Evolutionary conservation across 2,888 invertebrate species (phyloP), one percentile per base, ranked within the genome.

Genomic region (Diaprepes abbreviatus): DNA sequence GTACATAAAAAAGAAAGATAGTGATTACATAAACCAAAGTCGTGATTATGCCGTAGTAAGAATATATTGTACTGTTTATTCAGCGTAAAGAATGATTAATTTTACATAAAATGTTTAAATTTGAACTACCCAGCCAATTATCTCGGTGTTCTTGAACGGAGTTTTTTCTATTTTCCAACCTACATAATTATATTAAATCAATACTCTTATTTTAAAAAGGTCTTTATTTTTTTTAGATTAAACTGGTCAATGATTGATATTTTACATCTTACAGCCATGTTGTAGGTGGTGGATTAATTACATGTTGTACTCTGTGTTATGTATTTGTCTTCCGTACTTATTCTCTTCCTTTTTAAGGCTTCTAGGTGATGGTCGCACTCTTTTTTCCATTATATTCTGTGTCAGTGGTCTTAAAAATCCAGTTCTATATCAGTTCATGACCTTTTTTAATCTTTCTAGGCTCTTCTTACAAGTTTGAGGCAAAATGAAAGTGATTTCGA

Each of bases 401-500:
- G 48, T 45, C 5, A 45, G 12, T 43, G 40, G 43, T 14, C 17
- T 28, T 43, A 28, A n/a, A 24, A 38, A 10, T 14, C 31, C 1
- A n/a, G 14, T 38, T n/a, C 38, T 57, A 3, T 3, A 21, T 7
- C 16, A 55, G 19, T 24, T 38, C 2, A 17, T 57, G 14, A 9
- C n/a, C 28, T 5, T 45, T 38, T 16, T 19, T n/a, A 40, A 40
- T 60, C 14, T 73, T 83, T 84, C 57, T 87, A 94, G 92, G 89
- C 92, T 59, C 88, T 96, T 76, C 88, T 93, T 74, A 88, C 91
- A 78, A 93, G 89, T 80, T 86, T 95, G 74, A 90, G 92, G 78
- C 93, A 94, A 82, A 93, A 94, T 73, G 95, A 96, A 84, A 89
- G 90, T 14, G 94, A 95, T 77, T 92, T 95, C 73, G 95, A 96